These are phyloP conservation scores for Eugnorisma glareosa DNA, from an alignment of 2,888 invertebrate genomes.

Conservation along the genomic window DNA sequence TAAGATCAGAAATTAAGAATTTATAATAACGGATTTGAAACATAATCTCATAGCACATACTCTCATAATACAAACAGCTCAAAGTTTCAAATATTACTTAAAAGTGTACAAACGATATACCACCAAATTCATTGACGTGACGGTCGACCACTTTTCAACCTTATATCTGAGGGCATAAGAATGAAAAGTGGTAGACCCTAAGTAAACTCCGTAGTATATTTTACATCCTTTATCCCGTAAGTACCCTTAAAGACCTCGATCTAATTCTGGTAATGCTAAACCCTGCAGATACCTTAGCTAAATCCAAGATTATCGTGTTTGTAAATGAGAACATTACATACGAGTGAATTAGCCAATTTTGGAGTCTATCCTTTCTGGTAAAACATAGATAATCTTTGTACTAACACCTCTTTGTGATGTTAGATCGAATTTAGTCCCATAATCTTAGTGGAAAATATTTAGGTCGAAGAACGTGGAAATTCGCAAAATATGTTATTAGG, in stretches of 20 bases:
- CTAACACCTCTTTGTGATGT: slow-evolving; percentile 7
- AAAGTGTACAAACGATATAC: slow-evolving; percentile 24
- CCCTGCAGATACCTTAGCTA: slow-evolving; percentile 29
- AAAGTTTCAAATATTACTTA: not conserved
- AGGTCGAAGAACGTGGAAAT: not conserved
- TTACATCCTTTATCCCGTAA: slow-evolving; percentile 14
- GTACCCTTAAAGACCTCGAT: slow-evolving; percentile 1
- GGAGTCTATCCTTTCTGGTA: slow-evolving; percentile 5
- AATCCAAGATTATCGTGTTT: slow-evolving; percentile 30
- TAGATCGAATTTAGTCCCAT: not conserved
- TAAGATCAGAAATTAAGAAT: too few relatives aligned
- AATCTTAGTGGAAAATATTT: not conserved
- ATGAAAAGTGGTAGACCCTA: too few relatives aligned
- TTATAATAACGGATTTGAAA: too few relatives aligned
- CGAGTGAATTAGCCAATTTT: slow-evolving; percentile 25
- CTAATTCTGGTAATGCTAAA: slow-evolving; percentile 42
- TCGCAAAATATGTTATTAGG: not conserved
- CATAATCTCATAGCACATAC: too few relatives aligned
- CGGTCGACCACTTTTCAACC: too few relatives aligned
- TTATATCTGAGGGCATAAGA: too few relatives aligned
- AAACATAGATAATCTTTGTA: slow-evolving; percentile 11
- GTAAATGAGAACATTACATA: slow-evolving; percentile 45
- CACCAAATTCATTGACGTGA: not conserved
- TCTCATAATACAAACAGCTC: not conserved
- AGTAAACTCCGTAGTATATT: not conserved